These are phyloP conservation scores for Manis javanica DNA, from an alignment of 2,797 vertebrate genomes.

Conservation along the genomic window DNA sequence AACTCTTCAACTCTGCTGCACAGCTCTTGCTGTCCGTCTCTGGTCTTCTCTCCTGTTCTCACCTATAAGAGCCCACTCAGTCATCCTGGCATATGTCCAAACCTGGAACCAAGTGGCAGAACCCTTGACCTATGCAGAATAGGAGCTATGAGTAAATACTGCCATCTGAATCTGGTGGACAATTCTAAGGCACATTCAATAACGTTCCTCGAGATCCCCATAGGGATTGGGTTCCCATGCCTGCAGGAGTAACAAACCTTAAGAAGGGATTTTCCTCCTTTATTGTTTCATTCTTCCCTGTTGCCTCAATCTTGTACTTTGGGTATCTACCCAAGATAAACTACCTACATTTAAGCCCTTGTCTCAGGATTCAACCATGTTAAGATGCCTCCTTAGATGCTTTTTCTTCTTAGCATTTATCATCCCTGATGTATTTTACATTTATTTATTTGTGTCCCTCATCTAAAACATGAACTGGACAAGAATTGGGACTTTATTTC, in stretches of 20 bases:
- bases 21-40: not conserved
- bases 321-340: not conserved
- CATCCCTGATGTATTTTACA: not conserved
- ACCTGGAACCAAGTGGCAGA: not conserved
- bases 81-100: not conserved
- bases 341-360: not conserved
- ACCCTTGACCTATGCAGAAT: not conserved
- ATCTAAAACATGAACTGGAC: not conserved
- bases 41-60: not conserved
- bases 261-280: not conserved
- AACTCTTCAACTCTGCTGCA: not conserved
- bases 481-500: not conserved
- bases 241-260: not conserved
- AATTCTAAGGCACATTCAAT: not conserved
- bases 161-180: not conserved
- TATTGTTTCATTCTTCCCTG: not conserved
- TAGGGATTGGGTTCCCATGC: not conserved
- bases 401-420: not conserved
- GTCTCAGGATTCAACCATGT: not conserved
- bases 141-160: not conserved
- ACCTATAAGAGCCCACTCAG: not conserved
- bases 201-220: not conserved
- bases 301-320: not conserved
- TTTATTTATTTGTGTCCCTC: not conserved
- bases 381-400: not conserved